These are phyloP conservation scores for Tor tambroides DNA, from an alignment of 2,113 vertebrate genomes.

Conservation along the genomic window DNA sequence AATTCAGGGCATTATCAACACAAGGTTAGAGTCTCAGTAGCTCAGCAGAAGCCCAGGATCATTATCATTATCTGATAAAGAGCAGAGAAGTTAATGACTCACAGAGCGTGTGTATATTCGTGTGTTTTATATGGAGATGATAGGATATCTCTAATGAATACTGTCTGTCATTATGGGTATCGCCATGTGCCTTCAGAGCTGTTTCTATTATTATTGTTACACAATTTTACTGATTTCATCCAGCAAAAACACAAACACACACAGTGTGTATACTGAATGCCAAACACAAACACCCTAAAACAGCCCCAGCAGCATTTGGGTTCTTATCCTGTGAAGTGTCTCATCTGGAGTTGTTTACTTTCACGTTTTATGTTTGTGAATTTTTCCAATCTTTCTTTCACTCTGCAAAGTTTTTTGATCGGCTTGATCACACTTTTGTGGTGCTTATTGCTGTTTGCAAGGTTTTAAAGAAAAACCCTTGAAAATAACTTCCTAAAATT, in stretches of 20 bases:
- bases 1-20: slow-evolving; percentile 30
- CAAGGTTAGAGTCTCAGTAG: slow-evolving; percentile 10
- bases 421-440: neutral
- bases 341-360: neutral
- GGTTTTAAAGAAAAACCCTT: neutral
- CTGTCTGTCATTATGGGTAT: slow-evolving; percentile 8
- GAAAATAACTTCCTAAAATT: too few relatives aligned
- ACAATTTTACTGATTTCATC: neutral
- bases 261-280: neutral
- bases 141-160: slow-evolving; percentile 6
- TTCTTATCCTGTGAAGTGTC: neutral
- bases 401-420: neutral
- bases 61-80: slow-evolving; percentile 54
- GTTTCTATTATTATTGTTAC: neutral
- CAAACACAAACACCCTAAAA: neutral
- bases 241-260: neutral
- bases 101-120: neutral
- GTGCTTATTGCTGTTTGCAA: too few relatives aligned
- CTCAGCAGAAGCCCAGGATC: slow-evolving; percentile 44
- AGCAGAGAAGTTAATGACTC: slow-evolving; percentile 40
- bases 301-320: neutral
- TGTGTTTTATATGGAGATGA: slow-evolving; percentile 20
- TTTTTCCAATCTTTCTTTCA: neutral
- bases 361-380: neutral
- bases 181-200: slow-evolving; percentile 13